phyloP scores from a whole-genome alignment of 2,797 vertebrate species.

The Parambassis ranga region DNA sequence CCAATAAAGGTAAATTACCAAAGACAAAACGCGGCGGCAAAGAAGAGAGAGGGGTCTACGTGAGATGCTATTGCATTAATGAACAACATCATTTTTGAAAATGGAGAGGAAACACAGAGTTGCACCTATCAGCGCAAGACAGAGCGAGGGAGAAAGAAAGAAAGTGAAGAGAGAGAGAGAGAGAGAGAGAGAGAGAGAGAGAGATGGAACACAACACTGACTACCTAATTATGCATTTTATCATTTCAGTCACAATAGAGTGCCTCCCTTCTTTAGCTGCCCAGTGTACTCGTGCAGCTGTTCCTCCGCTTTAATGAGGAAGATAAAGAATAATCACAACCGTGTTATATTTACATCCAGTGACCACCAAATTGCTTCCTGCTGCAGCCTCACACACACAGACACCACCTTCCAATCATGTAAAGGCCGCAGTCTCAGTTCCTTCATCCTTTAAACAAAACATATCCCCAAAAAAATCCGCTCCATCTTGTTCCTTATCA shows the following conservation, averaged over 20 bases:
- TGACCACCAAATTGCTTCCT: slow-evolving; percentile 63
- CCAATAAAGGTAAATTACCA: slow-evolving; percentile 76
- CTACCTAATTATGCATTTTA: slow-evolving; percentile 81
- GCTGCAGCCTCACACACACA: slow-evolving; percentile 19
- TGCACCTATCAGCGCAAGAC: slow-evolving; percentile 66
- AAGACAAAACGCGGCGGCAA: slow-evolving; percentile 56
- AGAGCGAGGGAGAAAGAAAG: slow-evolving; percentile 23
- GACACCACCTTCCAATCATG: not conserved
- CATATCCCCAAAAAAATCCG: slow-evolving; percentile 3
- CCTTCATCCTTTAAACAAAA: not conserved
- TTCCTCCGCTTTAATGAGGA: slow-evolving; percentile 83
- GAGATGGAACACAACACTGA: slow-evolving; percentile 74
- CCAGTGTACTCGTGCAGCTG: slow-evolving; percentile 79
- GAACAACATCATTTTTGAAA: slow-evolving; percentile 74
- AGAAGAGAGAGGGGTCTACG: slow-evolving; percentile 31
- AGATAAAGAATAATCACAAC: slow-evolving; percentile 83
- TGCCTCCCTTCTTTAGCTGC: slow-evolving; percentile 77
- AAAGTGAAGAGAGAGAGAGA: slow-evolving; percentile 34
- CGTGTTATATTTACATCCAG: slow-evolving; percentile 72
- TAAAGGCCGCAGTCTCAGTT: not conserved
- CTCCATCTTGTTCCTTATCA: slow-evolving; percentile 19
- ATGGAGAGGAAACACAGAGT: slow-evolving; percentile 65
- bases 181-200: slow-evolving; percentile 37
- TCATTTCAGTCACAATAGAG: slow-evolving; percentile 82
- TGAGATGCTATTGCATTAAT: slow-evolving; percentile 67